phyloP scores from a whole-genome alignment of 1,140 invertebrate species.

The Brachionus sp. region DNA sequence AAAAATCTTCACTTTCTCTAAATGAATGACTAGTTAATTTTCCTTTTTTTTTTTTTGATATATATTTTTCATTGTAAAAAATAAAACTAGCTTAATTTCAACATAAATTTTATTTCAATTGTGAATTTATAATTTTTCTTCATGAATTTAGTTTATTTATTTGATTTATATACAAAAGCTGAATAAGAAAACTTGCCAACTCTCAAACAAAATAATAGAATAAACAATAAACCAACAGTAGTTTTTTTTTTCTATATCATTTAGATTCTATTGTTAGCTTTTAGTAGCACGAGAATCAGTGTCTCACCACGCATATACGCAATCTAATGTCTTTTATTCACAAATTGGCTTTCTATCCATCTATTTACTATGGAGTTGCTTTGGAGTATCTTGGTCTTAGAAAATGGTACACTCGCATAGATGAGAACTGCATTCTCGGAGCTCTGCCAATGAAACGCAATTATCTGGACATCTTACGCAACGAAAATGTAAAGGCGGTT shows the following conservation, averaged over 20 bases:
- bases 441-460: slow-evolving; percentile 33
- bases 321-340: slow-evolving; percentile 17
- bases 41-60: background rate
- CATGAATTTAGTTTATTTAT: background rate
- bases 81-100: background rate
- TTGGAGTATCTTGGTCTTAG: slow-evolving; percentile 20
- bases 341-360: slow-evolving; percentile 34
- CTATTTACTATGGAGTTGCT: slow-evolving; percentile 4
- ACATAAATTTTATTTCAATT: background rate
- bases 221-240: background rate
- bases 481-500: slow-evolving; percentile 2
- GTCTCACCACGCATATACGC: background rate
- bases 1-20: background rate
- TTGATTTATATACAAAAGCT: background rate
- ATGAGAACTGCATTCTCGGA: slow-evolving; percentile 26
- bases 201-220: background rate
- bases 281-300: background rate
- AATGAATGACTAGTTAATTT: background rate
- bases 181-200: slow-evolving; percentile 1
- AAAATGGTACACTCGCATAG: slow-evolving; percentile 42
- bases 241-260: background rate
- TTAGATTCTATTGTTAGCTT: background rate
- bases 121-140: background rate
- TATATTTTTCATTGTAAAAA: background rate
- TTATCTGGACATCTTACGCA: slow-evolving; percentile 2